Percentiles rank a stretch among this genome's conserved stretches.
These are phyloP conservation scores for Abrostola tripartita DNA, from an alignment of 2,888 invertebrate genomes.

Conservation along the genomic window DNA sequence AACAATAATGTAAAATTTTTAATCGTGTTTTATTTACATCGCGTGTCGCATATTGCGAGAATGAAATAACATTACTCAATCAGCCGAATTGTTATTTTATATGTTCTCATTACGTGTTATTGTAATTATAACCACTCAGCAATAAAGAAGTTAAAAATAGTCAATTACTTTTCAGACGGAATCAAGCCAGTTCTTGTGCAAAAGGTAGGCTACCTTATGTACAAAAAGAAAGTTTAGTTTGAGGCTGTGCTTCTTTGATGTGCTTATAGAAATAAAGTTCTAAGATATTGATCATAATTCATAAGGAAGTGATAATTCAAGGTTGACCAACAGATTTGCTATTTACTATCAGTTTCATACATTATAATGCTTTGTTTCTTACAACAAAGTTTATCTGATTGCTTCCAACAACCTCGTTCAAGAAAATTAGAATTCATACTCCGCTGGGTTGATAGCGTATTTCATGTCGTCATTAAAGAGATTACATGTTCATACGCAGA, in stretches of 20 bases:
- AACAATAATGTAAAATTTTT: not conserved
- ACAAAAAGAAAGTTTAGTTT: too few relatives aligned
- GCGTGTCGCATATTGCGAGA: constrained; percentile 1
- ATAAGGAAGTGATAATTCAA: constrained; percentile 46
- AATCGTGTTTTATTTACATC: constrained; percentile 14
- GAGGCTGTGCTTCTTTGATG: too few relatives aligned
- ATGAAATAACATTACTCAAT: constrained; percentile 5
- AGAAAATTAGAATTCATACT: not conserved
- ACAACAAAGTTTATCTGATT: not conserved
- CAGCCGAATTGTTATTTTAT: constrained; percentile 3
- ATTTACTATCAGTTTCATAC: constrained; percentile 11
- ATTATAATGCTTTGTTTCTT: constrained; percentile 6
- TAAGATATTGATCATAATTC: constrained; percentile 26
- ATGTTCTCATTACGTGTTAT: not conserved
- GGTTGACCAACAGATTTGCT: constrained; percentile 26
- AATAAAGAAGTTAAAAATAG: constrained; percentile 3
- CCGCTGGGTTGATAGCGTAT: constrained; percentile 11
- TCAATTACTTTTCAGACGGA: not conserved
- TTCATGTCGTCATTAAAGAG: constrained; percentile 31
- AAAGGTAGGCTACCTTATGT: too few relatives aligned
- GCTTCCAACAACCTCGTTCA: not conserved
- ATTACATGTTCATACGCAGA: constrained; percentile 40
- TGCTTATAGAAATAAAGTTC: constrained; percentile 3
- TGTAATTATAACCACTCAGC: constrained; percentile 11
- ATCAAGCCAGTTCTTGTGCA: too few relatives aligned